Evolutionary conservation across 2,113 vertebrate species (phyloP).

Genomic region (Corydoras sp.): DNA sequence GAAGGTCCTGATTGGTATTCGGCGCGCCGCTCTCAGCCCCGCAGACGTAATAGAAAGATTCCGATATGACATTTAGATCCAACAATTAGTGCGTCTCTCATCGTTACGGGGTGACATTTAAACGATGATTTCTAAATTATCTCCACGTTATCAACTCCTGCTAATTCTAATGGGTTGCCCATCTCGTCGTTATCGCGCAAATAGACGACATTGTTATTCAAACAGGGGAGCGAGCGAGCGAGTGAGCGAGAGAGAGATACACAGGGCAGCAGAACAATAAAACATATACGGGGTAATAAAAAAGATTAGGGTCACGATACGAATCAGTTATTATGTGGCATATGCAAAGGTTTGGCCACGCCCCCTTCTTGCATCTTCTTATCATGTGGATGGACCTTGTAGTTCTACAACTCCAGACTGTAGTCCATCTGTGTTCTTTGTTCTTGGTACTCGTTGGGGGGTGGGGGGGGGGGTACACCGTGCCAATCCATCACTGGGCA

Average conservation of each 20-base stretch:
- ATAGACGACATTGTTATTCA: constrained; percentile 52
- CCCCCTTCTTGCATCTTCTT: no score
- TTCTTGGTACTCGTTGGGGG: no score
- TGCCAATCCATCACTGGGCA: no score
- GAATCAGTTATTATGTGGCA: no score
- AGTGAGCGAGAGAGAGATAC: neutral
- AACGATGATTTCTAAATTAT: constrained; percentile 66
- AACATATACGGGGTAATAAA: no score
- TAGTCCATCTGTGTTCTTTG: no score
- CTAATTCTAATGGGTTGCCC: constrained; percentile 51
- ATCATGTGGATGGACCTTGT: no score
- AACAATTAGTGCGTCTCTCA: constrained; percentile 59
- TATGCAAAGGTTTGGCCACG: no score
- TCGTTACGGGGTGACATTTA: constrained; percentile 69
- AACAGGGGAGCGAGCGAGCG: constrained; percentile 27
- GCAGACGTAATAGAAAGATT: constrained; percentile 68
- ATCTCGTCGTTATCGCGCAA: constrained; percentile 42
- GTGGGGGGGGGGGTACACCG: no score
- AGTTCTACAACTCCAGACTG: no score
- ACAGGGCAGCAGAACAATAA: no score
- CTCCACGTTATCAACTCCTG: constrained; percentile 58
- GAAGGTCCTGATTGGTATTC: constrained; percentile 56
- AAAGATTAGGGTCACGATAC: neutral
- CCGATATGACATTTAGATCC: constrained; percentile 70
- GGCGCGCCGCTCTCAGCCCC: constrained; percentile 47